These are phyloP conservation scores for Pyrrhura leucotis DNA, from an alignment of 2,797 vertebrate species.

Conservation along the genomic window DNA sequence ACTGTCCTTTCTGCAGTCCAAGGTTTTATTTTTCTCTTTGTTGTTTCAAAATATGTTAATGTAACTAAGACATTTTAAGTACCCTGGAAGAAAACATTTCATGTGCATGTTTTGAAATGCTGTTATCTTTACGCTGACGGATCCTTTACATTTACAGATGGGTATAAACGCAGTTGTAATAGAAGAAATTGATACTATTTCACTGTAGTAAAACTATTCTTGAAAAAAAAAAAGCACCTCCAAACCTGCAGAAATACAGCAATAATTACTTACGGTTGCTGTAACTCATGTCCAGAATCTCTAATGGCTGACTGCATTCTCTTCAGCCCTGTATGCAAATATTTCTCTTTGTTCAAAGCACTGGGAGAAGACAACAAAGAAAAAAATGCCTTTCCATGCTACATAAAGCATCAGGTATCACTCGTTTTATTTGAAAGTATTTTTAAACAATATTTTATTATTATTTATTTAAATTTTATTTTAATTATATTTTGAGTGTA, in stretches of 20 bases:
- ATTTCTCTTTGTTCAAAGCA: neutral
- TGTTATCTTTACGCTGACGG: neutral
- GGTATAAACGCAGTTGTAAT: neutral
- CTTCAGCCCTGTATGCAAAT: neutral
- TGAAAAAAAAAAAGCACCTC: neutral
- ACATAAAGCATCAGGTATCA: neutral
- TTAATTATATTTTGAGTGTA: neutral
- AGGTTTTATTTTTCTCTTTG: neutral
- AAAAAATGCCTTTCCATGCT: neutral
- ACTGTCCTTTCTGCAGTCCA: neutral
- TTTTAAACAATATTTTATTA: neutral
- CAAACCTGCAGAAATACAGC: neutral
- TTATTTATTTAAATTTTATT: neutral
- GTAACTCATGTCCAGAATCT: neutral
- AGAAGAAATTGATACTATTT: neutral
- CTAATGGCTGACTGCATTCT: neutral
- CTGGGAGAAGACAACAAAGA: neutral
- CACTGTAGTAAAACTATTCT: neutral
- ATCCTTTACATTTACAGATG: neutral
- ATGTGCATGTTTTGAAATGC: neutral
- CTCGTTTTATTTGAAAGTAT: neutral
- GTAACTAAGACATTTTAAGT: neutral
- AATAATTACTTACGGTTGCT: neutral
- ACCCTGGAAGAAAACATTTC: neutral
- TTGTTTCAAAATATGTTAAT: neutral